Evolutionary conservation across 2,888 invertebrate species (phyloP), one percentile per base, ranked within the genome.

Genomic region (Cantharis flavilabris): DNA sequence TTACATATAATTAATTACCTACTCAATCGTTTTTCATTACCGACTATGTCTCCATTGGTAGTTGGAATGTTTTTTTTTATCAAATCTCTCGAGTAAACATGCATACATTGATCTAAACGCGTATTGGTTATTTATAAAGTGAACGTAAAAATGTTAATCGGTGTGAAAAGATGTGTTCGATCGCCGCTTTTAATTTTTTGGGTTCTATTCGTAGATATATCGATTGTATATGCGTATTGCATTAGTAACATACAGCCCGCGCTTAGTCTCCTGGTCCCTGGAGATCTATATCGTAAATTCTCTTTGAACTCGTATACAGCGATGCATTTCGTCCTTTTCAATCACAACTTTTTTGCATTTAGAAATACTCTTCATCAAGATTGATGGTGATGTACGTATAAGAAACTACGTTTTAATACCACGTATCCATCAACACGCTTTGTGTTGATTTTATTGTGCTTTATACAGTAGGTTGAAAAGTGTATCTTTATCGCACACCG

Each of bases 221-320:
- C 65, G 65, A 67, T 67, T 67, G 26, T 67, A 26, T 78, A 73
- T 76, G 76, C 76, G 78, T 78, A 78, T 75, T 75, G 74, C 76
- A 78, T 78, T 78, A 78, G 76, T 76, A 69, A 70, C 73, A 70
- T 73, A 28, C 65, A 75, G 69, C 73, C 71, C 73, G 76, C 76
- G 76, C 78, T 73, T 78, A 78, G 74, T 71, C 73, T 69, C 71
- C 69, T 69, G 69, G 26, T 78, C 78, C 78, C 78, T 63, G 13
- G 78, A 62, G 78, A 78, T 77, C 80, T 76, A 73, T 77, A 81
- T 80, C 79, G 79, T 73, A 77, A 75, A 81, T 82, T 82, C 82
- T 77, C 82, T 83, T 83, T 82, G 82, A 81, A 81, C 81, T 80
- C 72, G 72, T 73, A 67, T 78, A 75, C 79, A 23, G 70, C 69